Evolutionary conservation across 53 echinoderm and acorn worm genomes (phyloP), one percentile per base, ranked within the genome.

Genomic region (Astropecten irregularis): DNA sequence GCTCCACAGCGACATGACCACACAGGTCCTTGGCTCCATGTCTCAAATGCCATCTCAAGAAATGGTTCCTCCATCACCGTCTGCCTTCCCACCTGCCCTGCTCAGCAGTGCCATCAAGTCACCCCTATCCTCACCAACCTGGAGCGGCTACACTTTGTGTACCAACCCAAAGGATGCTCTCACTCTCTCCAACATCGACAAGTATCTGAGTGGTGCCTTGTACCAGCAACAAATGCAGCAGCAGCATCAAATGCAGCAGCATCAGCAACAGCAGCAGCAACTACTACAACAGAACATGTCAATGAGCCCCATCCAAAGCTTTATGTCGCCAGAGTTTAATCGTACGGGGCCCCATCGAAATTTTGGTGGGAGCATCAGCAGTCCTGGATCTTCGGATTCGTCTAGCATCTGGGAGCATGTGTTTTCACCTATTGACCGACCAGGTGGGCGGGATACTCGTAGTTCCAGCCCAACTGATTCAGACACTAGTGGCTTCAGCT

Each of bases 101-200:
- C 61, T 91, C 19, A 55, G 82, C 37, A 53, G 44, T 35, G 65
- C 82, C 40, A 85, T 91, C 39, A 88, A 88, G 29, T 95, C 95
- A 18, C 91, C 95, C 9, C 81, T 95, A 52, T 88, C 95, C 59
- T 84, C 93, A 10, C 88, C 89, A 6, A 86, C 93, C 10, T 95
- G 95, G 95, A 93, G 93, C 76, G 77, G 91, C 42, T 91, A 95
- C 87, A 89, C 92, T 0, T 82, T 88, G 10, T 95, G 95, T 70
- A 87, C 86, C 61, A 95, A 95, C 77, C 95, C 95, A 53, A 95
- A 95, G 86, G 95, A 95, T 88, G 95, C 95, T 3, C 82, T 95
- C 37, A 95, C 95, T 0, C 89, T 95, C 32, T 90, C 90, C 83
- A 95, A 95, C 73, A 95, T 95, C 13, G 95, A 95, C 63, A 90